Evolutionary conservation across 2,797 vertebrate genomes (phyloP).

Genomic region (Smutsia gigantea): DNA sequence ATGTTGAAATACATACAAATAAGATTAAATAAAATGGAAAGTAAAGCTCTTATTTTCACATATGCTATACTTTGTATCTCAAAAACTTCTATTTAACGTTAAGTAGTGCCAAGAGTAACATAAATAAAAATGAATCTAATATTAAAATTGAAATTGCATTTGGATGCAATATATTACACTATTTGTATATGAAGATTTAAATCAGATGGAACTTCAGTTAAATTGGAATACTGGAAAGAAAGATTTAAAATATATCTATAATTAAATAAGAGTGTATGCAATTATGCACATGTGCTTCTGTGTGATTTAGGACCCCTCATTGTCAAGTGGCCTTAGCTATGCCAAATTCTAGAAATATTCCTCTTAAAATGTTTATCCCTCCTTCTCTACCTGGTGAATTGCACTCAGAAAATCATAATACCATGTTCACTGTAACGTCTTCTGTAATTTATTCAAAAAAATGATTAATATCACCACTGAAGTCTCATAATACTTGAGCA

Average conservation of each 20-base stretch:
- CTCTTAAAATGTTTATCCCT: background rate
- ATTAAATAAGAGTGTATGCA: background rate
- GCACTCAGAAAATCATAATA: background rate
- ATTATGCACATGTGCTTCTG: accelerated
- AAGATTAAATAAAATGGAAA: background rate
- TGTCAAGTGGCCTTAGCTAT: background rate
- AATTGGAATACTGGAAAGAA: background rate
- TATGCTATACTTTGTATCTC: background rate
- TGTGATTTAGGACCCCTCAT: background rate
- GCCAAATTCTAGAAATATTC: background rate
- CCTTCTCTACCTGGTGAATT: background rate
- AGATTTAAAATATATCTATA: background rate
- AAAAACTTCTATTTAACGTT: background rate
- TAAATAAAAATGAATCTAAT: background rate
- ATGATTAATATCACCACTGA: background rate
- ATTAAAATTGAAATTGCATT: background rate
- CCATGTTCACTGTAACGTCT: background rate
- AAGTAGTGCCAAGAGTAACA: background rate
- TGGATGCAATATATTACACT: background rate
- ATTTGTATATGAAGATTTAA: background rate
- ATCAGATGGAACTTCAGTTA: background rate
- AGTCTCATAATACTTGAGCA: background rate
- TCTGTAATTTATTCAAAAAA: background rate
- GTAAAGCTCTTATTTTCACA: conserved; percentile 12
- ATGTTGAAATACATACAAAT: background rate